A percentile compares a stretch with the other conserved stretches of the same genome.
These are phyloP conservation scores for Acanthococcus lagerstroemiae DNA, from an alignment of 2,888 invertebrate genomes.

Conservation along the genomic window DNA sequence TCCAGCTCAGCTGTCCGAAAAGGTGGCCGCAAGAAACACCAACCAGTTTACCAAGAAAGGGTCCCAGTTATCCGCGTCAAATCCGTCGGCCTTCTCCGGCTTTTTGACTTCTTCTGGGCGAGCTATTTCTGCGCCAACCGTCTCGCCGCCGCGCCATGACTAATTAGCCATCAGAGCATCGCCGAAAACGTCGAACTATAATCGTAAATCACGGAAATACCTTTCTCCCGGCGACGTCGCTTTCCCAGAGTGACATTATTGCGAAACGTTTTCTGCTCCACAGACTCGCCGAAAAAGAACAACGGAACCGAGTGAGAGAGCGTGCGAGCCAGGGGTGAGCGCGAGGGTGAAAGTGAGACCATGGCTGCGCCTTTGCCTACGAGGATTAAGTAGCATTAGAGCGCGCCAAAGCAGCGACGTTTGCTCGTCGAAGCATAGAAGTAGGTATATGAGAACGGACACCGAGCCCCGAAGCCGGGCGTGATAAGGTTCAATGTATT, in stretches of 20 bases:
- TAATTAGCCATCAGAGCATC: no score
- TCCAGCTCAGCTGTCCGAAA: no score
- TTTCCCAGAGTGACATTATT: neutral
- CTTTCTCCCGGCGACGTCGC: no score
- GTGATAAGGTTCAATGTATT: slow-evolving; percentile 27
- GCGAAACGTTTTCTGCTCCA: neutral
- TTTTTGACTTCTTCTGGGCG: no score
- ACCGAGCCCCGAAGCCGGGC: slow-evolving; percentile 23
- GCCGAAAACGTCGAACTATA: no score
- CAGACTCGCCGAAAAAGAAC: neutral
- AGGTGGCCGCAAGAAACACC: no score
- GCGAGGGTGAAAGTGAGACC: neutral
- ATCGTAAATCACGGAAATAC: no score
- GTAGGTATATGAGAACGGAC: slow-evolving; percentile 29
- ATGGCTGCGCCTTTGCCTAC: slow-evolving; percentile 12
- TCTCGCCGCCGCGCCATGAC: no score
- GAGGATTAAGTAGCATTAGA: slow-evolving; percentile 21
- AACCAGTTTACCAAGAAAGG: no score
- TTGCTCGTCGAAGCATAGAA: slow-evolving; percentile 25
- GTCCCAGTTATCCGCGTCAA: no score
- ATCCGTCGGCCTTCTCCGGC: no score
- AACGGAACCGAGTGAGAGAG: neutral
- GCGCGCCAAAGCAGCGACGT: slow-evolving; percentile 6
- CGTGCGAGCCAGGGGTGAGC: neutral
- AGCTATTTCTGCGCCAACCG: no score